Conservation (phyloP, 2,113 vertebrate genomes). For the Eurystomus gularis region DNA sequence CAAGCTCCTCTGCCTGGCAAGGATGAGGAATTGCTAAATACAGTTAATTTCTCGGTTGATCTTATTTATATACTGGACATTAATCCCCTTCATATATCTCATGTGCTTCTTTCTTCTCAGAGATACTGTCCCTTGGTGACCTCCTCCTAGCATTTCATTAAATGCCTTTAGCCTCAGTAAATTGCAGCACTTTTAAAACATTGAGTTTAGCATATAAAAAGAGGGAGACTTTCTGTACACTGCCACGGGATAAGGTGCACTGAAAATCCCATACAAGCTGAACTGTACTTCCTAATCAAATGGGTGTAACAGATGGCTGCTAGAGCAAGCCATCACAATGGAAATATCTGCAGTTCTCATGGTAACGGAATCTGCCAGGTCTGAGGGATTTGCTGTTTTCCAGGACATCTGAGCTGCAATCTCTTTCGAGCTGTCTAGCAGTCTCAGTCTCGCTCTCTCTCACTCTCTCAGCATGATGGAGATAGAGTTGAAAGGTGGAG, state of each 20-base stretch:
- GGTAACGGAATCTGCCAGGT: conserved; percentile 90
- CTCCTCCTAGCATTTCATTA: conserved; percentile 74
- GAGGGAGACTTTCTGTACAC: conserved; percentile 66
- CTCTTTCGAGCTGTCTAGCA: conserved; percentile 87
- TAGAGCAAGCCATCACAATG: conserved; percentile 92
- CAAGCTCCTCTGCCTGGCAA: conserved; percentile 35
- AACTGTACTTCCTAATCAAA: conserved; percentile 89
- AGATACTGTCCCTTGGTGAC: conserved; percentile 71
- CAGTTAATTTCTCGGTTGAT: conserved; percentile 70
- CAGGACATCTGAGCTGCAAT: conserved; percentile 88
- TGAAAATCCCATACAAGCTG: conserved; percentile 81
- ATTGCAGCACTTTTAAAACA: conserved; percentile 79
- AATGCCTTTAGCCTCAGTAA: conserved; percentile 72
- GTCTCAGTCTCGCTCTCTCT: conserved; percentile 78
- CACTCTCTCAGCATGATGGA: conserved; percentile 82
- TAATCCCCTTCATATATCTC: conserved; percentile 68
- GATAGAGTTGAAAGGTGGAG: conserved; percentile 85
- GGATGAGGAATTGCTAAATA: conserved; percentile 60
- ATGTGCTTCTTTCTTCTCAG: conserved; percentile 68
- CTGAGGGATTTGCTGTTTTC: conserved; percentile 89
- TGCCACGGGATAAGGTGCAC: conserved; percentile 83
- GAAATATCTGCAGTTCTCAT: conserved; percentile 92
- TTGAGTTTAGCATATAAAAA: conserved; percentile 80
- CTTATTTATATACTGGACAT: conserved; percentile 62
- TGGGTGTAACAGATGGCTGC: conserved; percentile 97